Percentiles rank a stretch among this genome's conserved stretches.
phyloP scores from a whole-genome alignment of 2,888 invertebrate genomes.

The Chydorus sphaericus region DNA sequence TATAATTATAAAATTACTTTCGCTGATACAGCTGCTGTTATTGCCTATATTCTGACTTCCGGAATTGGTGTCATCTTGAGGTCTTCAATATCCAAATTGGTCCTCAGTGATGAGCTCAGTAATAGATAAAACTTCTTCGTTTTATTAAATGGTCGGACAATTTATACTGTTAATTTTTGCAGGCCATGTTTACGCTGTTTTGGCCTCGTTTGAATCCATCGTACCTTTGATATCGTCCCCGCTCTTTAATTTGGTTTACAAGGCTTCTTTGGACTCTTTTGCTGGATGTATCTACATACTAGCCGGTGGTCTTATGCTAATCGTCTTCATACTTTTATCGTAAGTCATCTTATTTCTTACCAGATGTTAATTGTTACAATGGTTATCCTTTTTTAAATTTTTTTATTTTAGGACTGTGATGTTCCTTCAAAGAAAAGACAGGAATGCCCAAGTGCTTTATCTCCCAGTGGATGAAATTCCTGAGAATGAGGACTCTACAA shows the following conservation, averaged over 20 bases:
- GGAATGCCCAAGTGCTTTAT: no score
- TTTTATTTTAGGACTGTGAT: background rate
- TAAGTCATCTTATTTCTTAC: no score
- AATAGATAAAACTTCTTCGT: no score
- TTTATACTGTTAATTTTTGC: no score
- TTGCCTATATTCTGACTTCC: background rate
- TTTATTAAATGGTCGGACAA: no score
- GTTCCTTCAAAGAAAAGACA: background rate
- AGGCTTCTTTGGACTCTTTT: conserved; percentile 9
- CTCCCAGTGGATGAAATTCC: no score
- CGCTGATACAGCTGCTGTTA: conserved; percentile 1
- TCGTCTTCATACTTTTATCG: no score
- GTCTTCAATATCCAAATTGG: conserved; percentile 8
- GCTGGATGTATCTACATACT: conserved; percentile 11
- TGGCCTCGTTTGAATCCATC: conserved; percentile 12
- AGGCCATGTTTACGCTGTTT: conserved; percentile 11
- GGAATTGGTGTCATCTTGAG: conserved; percentile 8
- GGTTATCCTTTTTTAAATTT: no score
- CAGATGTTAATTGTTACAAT: no score
- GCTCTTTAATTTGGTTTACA: conserved; percentile 4
- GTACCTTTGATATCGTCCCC: conserved; percentile 9
- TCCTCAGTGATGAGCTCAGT: conserved; percentile 10
- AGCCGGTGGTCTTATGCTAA: conserved; percentile 1
- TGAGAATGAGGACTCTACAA: no score
- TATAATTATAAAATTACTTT: no score